Conservation (phyloP, 1,140 invertebrate species). For the Apolygus lucorum region DNA sequence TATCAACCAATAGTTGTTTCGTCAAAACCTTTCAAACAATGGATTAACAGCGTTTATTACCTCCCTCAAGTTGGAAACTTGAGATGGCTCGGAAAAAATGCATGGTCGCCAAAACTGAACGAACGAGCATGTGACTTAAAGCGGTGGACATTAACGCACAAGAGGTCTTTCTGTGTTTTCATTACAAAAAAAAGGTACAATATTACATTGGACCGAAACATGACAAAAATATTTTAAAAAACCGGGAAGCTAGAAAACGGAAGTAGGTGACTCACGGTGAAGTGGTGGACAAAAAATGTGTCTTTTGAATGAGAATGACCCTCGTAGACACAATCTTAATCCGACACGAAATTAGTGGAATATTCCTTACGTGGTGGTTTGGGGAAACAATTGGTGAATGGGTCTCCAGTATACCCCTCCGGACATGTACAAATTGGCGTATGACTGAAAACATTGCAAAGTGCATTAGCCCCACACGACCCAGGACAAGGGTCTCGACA, state of each 20-base stretch:
- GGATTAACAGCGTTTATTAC: too few species aligned
- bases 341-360: neutral
- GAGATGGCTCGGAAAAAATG: too few species aligned
- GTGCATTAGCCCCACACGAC: constrained; percentile 52
- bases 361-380: constrained; percentile 40
- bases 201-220: neutral
- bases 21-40: too few species aligned
- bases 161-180: too few species aligned
- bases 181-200: too few species aligned
- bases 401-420: constrained; percentile 47
- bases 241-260: neutral
- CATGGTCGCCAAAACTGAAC: too few species aligned
- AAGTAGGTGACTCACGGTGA: neutral
- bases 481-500: constrained; percentile 68
- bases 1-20: too few species aligned
- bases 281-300: neutral
- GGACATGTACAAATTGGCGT: constrained; percentile 47
- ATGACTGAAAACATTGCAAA: constrained; percentile 49
- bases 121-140: too few species aligned
- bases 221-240: neutral
- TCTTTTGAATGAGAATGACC: neutral
- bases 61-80: too few species aligned
- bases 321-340: too few species aligned
- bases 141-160: too few species aligned
- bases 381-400: constrained; percentile 46